Evolutionary conservation across 2,888 invertebrate species (phyloP), one percentile per base, ranked within the genome.

Genomic region (Strigamia maritima): DNA sequence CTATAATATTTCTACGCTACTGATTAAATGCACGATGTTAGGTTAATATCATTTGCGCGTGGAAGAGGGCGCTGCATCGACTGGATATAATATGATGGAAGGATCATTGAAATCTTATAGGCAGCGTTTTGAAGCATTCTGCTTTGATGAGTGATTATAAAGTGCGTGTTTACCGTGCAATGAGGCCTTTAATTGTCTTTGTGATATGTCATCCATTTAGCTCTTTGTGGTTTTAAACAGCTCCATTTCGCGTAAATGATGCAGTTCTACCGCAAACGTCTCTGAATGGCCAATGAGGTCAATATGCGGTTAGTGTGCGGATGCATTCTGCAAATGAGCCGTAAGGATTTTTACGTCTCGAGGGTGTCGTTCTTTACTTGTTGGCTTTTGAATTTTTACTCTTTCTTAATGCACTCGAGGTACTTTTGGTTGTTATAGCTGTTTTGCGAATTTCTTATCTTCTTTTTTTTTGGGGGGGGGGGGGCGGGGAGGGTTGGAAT

Each of bases 281-380:
- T 60, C 60, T 60, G 60, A 60, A 60, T 60, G n/a, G 60, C 60
- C 60, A 60, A 60, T 60, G 60, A 60, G 60, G 60, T 60, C 60
- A 60, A 60, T 60, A 60, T 60, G 60, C 24, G 60, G 60, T 60
- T 60, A 22, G 60, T 22, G 60, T 60, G 60, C 22, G 60, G 60
- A 60, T 60, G 60, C 60, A 19, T 60, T 60, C 60, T 24, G 60
- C 60, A 60, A 60, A 60, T 60, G 60, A 60, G 60, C 60, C 60
- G 60, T 12, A 60, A 60, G 60, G 60, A 60, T 60, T 60, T n/a
- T 60, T 19, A 19, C 10, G 24, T 60, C 60, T 60, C 60, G 8
- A 8, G 60, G 60, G 60, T 60, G 60, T 60, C 10, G 60, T 60
- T 49, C 49, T n/a, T 49, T 49, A 49, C 16, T n/a, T 49, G 49